phyloP scores from a whole-genome alignment of 2,888 invertebrate genomes.

The Philhelius pedissequus region DNA sequence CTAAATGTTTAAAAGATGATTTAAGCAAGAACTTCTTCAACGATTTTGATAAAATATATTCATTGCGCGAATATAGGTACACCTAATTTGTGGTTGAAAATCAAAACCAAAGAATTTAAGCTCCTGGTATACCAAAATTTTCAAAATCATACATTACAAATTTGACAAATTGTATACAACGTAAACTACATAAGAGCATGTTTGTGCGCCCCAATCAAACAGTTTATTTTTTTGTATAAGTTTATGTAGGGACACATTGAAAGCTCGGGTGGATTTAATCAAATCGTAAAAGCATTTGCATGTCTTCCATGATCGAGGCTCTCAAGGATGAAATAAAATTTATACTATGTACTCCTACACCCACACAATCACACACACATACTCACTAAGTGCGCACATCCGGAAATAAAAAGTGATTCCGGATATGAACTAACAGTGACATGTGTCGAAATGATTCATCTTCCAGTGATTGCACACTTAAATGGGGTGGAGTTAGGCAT shows the following conservation, averaged over 20 bases:
- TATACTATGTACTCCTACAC: background rate
- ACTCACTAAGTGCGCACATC: slow-evolving; percentile 26
- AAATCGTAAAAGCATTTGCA: slow-evolving; percentile 62
- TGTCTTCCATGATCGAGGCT: slow-evolving; percentile 47
- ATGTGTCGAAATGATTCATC: slow-evolving; percentile 60
- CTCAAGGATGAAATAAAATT: slow-evolving; percentile 23
- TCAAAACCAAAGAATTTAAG: too few species aligned
- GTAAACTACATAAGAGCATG: too few species aligned
- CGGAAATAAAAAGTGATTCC: slow-evolving; percentile 51
- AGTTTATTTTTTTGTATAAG: background rate
- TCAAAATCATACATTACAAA: too few species aligned
- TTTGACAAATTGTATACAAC: too few species aligned
- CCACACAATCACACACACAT: background rate
- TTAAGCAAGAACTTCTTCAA: too few species aligned
- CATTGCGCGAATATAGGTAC: too few species aligned
- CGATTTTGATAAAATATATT: too few species aligned
- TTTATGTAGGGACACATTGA: slow-evolving; percentile 11
- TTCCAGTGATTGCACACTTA: slow-evolving; percentile 47
- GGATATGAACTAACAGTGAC: slow-evolving; percentile 52
- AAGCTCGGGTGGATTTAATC: slow-evolving; percentile 53
- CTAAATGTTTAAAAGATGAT: too few species aligned
- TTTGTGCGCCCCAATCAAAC: too few species aligned
- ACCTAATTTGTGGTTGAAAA: too few species aligned
- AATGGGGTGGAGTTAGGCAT: background rate
- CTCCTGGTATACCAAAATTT: too few species aligned